Percentiles rank a stretch among this genome's conserved stretches.
These are phyloP conservation scores for Tenthredo notha DNA, from an alignment of 2,888 invertebrate species.

Conservation along the genomic window DNA sequence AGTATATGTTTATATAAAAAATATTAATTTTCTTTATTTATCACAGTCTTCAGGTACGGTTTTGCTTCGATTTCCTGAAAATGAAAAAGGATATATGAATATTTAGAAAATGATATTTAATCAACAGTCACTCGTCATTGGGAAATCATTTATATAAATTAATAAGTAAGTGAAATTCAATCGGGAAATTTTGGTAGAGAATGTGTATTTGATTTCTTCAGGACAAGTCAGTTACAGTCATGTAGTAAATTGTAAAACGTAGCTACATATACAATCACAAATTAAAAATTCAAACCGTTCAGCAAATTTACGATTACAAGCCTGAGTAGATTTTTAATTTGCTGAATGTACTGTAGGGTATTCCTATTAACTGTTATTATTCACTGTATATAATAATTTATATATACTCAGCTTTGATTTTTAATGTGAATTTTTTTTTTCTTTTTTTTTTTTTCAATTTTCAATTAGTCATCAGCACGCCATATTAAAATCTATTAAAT, in stretches of 20 bases:
- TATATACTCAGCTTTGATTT: slow-evolving; percentile 25
- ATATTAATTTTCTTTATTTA: slow-evolving; percentile 60
- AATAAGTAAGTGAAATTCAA: slow-evolving; percentile 66
- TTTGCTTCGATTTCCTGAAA: slow-evolving; percentile 70
- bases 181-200: slow-evolving; percentile 67
- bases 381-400: slow-evolving; percentile 11
- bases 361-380: neutral
- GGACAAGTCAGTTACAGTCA: slow-evolving; percentile 75
- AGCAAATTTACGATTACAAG: slow-evolving; percentile 19
- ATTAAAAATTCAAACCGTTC: slow-evolving; percentile 62
- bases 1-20: neutral
- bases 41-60: slow-evolving; percentile 76
- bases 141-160: neutral
- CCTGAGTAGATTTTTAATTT: slow-evolving; percentile 17
- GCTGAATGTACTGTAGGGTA: neutral
- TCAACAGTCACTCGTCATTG: slow-evolving; percentile 35
- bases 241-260: slow-evolving; percentile 57
- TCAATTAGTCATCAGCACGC: slow-evolving; percentile 17
- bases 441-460: neutral
- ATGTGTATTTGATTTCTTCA: slow-evolving; percentile 71
- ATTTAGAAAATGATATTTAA: neutral
- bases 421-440: neutral
- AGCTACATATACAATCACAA: slow-evolving; percentile 71
- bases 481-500: slow-evolving; percentile 39
- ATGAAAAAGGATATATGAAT: slow-evolving; percentile 64